A percentile compares a stretch with the other conserved stretches of the same genome.
phyloP scores from a whole-genome alignment of 2,797 vertebrate species.

The Alca torda region DNA sequence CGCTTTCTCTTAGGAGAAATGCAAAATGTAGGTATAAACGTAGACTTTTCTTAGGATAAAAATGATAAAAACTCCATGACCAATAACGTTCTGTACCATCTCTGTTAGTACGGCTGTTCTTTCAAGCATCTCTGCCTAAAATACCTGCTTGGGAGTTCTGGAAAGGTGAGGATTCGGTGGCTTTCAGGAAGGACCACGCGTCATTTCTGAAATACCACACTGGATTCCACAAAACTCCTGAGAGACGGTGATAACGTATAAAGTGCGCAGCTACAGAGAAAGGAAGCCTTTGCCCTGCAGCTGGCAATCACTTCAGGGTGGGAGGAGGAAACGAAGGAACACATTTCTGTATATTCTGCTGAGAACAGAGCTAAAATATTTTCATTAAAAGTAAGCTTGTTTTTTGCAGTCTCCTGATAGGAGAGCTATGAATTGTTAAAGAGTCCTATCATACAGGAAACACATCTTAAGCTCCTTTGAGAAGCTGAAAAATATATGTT shows the following conservation, averaged over 20 bases:
- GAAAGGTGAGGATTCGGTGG: not conserved
- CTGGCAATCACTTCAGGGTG: not conserved
- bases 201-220: not conserved
- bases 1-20: not conserved
- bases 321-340: not conserved
- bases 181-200: not conserved
- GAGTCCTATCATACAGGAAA: conserved; percentile 41
- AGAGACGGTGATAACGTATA: rapidly evolving
- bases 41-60: not conserved
- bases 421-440: not conserved
- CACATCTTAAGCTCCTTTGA: not conserved
- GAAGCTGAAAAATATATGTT: not conserved
- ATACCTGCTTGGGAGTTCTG: not conserved
- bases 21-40: not conserved
- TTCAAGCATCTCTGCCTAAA: not conserved
- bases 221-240: not conserved
- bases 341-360: not conserved
- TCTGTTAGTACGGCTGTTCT: not conserved
- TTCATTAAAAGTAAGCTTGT: not conserved
- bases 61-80: not conserved
- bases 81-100: not conserved
- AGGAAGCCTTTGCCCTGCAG: not conserved
- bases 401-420: not conserved
- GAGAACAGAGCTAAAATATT: not conserved
- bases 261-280: not conserved